A percentile compares a stretch with the other conserved stretches of the same genome.
phyloP scores from a whole-genome alignment of 2,113 vertebrate genomes.

The Cathartes aura region DNA sequence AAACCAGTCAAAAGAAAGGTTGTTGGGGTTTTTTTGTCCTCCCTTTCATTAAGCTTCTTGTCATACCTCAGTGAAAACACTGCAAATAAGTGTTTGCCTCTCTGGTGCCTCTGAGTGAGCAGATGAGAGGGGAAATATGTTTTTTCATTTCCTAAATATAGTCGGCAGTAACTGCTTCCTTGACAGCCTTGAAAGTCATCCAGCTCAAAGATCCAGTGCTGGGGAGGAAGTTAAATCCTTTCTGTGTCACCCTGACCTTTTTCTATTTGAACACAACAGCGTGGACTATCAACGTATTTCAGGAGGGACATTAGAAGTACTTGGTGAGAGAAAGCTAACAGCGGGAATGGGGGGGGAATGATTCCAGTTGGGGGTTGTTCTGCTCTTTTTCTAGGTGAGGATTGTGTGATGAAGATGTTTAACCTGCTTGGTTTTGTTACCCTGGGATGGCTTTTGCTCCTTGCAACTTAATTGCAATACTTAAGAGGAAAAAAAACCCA shows the following conservation, averaged over 20 bases:
- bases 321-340: not conserved
- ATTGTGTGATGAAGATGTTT: not conserved
- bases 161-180: not conserved
- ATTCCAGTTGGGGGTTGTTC: not conserved
- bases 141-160: not conserved
- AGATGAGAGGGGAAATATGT: not conserved
- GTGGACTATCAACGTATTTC: not conserved
- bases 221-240: not conserved
- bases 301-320: not conserved
- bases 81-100: not conserved
- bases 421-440: not conserved
- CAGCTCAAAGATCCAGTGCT: not conserved
- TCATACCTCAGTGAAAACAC: not conserved
- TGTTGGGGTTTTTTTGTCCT: not conserved
- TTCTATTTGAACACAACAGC: not conserved
- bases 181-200: not conserved
- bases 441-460: not conserved
- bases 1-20: not conserved
- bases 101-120: not conserved
- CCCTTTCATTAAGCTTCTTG: not conserved
- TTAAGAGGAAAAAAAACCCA: not conserved
- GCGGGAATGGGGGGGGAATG: not conserved
- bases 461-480: not conserved
- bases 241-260: slow-evolving; percentile 11
- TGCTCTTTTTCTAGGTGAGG: not conserved